These are phyloP conservation scores for Lamprotornis superbus DNA, from an alignment of 2,113 vertebrate genomes.

Conservation along the genomic window DNA sequence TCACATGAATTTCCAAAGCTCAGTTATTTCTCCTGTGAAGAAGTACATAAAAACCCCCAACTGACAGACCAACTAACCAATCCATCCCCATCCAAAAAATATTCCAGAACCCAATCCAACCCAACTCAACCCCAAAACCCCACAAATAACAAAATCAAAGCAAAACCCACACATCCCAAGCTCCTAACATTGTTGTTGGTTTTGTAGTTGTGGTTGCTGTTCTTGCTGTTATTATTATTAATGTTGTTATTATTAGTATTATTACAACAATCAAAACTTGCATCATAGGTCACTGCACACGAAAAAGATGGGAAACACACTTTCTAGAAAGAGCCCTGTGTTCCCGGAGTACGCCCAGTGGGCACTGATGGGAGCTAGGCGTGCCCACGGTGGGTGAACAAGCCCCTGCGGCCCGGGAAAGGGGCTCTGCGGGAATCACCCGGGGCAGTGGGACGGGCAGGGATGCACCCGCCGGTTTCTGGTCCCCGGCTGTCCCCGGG, in stretches of 20 bases:
- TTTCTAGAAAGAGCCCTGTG: rapidly evolving
- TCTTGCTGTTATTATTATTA: not conserved
- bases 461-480: rapidly evolving
- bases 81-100: not conserved
- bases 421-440: not conserved
- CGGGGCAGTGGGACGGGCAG: rapidly evolving
- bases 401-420: not conserved
- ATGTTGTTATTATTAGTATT: not conserved
- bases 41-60: not conserved
- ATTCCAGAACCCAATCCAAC: not conserved
- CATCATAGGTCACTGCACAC: too few species aligned
- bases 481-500: not conserved
- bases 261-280: not conserved
- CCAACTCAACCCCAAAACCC: not conserved
- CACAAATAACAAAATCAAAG: not conserved
- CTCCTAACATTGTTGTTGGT: not conserved
- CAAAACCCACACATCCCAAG: not conserved
- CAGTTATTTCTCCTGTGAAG: not conserved
- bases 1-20: not conserved
- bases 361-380: rapidly evolving
- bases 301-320: not conserved
- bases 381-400: rapidly evolving
- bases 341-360: not conserved
- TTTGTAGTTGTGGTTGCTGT: not conserved
- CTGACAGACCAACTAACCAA: not conserved